Evolutionary conservation across 2,113 vertebrate species (phyloP).

Genomic region (Siniperca chuatsi): DNA sequence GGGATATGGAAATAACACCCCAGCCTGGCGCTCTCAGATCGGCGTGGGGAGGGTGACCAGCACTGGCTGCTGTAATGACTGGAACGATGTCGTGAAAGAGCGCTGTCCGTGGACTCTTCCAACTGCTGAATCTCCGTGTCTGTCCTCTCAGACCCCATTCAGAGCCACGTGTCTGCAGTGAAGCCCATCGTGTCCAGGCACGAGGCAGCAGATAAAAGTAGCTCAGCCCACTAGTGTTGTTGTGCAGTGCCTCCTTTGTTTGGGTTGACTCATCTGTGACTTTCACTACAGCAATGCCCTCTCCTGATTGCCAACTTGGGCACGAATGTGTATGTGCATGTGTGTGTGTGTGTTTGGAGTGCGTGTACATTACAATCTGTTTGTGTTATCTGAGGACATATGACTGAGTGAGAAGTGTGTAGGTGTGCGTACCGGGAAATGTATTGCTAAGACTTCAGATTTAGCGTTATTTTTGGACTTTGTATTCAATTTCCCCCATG

Average conservation of each 20-base stretch:
- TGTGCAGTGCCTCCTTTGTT: constrained; percentile 33
- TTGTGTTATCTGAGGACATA: constrained; percentile 8
- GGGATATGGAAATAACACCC: constrained; percentile 53
- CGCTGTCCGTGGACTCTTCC: not conserved
- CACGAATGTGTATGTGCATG: constrained; percentile 1
- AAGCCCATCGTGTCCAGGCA: constrained; percentile 16
- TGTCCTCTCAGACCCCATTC: constrained; percentile 34
- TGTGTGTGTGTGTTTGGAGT: not conserved
- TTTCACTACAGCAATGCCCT: constrained; percentile 33
- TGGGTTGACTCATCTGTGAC: constrained; percentile 60
- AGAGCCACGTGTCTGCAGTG: constrained; percentile 46
- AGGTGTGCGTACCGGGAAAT: not conserved
- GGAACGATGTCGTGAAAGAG: constrained; percentile 30
- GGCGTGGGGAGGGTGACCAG: not conserved
- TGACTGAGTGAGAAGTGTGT: not conserved
- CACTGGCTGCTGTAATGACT: constrained; percentile 28
- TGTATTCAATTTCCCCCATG: not conserved
- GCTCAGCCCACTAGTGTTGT: constrained; percentile 48
- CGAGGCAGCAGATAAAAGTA: constrained; percentile 46
- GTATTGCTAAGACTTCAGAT: constrained; percentile 10
- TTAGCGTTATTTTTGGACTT: constrained; percentile 14
- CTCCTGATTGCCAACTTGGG: constrained; percentile 22
- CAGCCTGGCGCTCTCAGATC: constrained; percentile 8
- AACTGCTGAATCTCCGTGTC: constrained; percentile 9
- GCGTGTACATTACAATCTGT: not conserved